Percentiles rank a stretch among this genome's conserved stretches.
Conservation (phyloP, 2,888 invertebrate genomes). For the Pegoplata infirma region DNA sequence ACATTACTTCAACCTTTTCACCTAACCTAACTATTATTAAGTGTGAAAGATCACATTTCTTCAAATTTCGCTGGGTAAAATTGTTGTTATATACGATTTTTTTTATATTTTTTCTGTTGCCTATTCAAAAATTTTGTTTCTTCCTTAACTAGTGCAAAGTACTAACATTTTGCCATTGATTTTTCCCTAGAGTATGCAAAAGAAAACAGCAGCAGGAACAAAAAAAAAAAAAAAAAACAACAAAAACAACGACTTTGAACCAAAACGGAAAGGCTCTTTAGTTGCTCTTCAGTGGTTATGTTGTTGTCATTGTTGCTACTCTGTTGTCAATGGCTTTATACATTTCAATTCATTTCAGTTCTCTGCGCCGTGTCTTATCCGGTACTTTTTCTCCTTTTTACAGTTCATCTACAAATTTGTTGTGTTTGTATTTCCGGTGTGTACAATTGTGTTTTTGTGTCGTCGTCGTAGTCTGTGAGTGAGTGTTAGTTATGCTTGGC, state of each 20-base stretch:
- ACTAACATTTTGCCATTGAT: slow-evolving; percentile 59
- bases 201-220: neutral
- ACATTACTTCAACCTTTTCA: no score
- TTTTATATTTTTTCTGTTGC: slow-evolving; percentile 1
- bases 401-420: slow-evolving; percentile 21
- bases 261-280: slow-evolving; percentile 24
- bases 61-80: no score
- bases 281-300: slow-evolving; percentile 15
- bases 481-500: slow-evolving; percentile 34
- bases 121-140: no score
- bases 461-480: no score
- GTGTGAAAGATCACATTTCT: no score
- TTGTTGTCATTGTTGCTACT: slow-evolving; percentile 1
- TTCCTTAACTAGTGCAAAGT: slow-evolving; percentile 38
- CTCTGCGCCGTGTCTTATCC: neutral
- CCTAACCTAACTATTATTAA: no score
- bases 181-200: slow-evolving; percentile 53
- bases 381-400: neutral
- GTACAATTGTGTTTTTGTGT: slow-evolving; percentile 15
- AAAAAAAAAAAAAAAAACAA: neutral
- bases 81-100: neutral
- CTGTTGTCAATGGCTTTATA: slow-evolving; percentile 45
- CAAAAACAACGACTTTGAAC: neutral
- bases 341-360: neutral
- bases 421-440: slow-evolving; percentile 36